Percentiles rank a stretch among this genome's conserved stretches.
These are phyloP conservation scores for Zalophus californianus DNA, from an alignment of 2,797 vertebrate genomes.

Conservation along the genomic window DNA sequence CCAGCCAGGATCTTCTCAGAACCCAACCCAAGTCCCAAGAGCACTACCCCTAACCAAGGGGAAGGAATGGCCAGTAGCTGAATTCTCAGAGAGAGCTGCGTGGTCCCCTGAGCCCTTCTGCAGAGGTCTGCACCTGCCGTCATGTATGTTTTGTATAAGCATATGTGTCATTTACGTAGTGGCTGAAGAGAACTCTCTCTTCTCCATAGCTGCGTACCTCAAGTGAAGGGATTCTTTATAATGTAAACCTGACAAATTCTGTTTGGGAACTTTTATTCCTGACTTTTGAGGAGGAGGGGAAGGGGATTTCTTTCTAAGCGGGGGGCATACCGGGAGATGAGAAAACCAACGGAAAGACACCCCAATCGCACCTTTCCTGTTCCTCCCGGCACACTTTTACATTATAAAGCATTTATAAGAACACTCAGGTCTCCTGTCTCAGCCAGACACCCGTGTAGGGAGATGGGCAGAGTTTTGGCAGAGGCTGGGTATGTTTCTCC, in stretches of 20 bases:
- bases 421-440: slow-evolving; percentile 52
- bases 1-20: not conserved
- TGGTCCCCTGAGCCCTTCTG: accelerated
- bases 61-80: slow-evolving; percentile 24
- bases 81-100: slow-evolving; percentile 59
- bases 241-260: slow-evolving; percentile 60
- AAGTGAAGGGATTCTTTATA: slow-evolving; percentile 40
- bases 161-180: not conserved
- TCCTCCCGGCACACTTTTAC: slow-evolving; percentile 20
- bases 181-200: not conserved
- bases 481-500: not conserved
- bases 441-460: accelerated
- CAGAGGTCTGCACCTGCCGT: not conserved
- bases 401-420: slow-evolving; percentile 76
- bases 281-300: not conserved
- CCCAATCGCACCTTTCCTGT: not conserved
- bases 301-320: not conserved
- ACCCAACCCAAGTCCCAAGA: not conserved
- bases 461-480: not conserved
- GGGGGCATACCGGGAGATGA: not conserved
- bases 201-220: not conserved
- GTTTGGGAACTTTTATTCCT: not conserved
- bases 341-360: not conserved
- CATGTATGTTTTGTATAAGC: not conserved
- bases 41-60: too few species aligned